Evolutionary conservation across 2,888 invertebrate genomes (phyloP).

Genomic region (Drosophila imparisetae): DNA sequence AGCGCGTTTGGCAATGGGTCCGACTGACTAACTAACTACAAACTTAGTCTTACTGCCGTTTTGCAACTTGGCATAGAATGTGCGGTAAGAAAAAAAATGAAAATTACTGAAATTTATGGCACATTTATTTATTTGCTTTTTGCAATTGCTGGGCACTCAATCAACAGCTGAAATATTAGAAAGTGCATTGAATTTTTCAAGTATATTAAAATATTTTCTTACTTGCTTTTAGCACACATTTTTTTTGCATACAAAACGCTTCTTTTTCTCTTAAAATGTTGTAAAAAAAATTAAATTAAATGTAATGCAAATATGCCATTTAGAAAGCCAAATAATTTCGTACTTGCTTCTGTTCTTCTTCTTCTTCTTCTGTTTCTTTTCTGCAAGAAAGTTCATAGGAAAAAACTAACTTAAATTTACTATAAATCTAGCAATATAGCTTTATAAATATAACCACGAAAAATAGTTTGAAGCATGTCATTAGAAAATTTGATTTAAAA

Average conservation of each 20-base stretch:
- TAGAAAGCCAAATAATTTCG: background rate
- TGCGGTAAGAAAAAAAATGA: slow-evolving; percentile 20
- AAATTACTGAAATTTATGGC: slow-evolving; percentile 40
- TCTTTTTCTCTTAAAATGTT: background rate
- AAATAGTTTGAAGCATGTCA: background rate
- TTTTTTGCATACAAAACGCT: background rate
- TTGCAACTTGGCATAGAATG: slow-evolving; percentile 72
- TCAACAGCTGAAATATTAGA: slow-evolving; percentile 10
- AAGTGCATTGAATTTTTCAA: slow-evolving; percentile 3
- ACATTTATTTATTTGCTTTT: slow-evolving; percentile 19
- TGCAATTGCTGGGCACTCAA: slow-evolving; percentile 6
- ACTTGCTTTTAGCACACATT: background rate
- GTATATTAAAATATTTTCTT: background rate
- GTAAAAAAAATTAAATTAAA: background rate
- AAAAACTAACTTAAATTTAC: accelerated
- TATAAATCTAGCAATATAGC: background rate
- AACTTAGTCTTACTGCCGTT: slow-evolving; percentile 42
- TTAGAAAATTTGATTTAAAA: slow-evolving; percentile 3
- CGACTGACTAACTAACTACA: background rate
- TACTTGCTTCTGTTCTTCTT: background rate
- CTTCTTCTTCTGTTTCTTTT: background rate
- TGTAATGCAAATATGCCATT: background rate
- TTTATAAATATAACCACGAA: background rate
- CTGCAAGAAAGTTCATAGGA: background rate
- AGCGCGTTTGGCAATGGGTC: slow-evolving; percentile 68